Percentiles rank a stretch among this genome's conserved stretches.
Conservation (phyloP, 2,113 vertebrate species). For the Castor canadensis region DNA sequence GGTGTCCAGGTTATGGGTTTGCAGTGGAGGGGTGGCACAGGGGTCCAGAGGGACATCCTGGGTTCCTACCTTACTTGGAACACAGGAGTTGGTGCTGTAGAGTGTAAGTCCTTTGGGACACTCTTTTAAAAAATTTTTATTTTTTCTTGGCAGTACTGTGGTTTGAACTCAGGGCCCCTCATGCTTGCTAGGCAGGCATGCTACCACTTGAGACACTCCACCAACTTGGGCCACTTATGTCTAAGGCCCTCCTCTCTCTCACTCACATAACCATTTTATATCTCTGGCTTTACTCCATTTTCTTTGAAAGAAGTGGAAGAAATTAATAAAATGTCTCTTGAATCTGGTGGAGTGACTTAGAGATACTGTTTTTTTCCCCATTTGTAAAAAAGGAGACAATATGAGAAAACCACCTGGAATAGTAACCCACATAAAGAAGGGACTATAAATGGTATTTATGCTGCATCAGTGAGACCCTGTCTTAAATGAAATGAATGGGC, state of each 20-base stretch:
- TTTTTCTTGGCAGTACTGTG: no score
- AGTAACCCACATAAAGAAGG: not conserved
- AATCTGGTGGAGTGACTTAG: not conserved
- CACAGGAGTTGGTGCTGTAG: not conserved
- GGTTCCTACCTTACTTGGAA: not conserved
- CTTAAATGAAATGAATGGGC: no score
- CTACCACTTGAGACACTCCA: no score
- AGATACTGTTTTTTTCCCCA: not conserved
- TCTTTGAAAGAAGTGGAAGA: not conserved
- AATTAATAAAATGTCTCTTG: not conserved
- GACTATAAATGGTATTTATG: no score
- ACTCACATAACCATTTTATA: not conserved
- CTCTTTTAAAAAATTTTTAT: no score
- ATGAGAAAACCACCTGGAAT: not conserved
- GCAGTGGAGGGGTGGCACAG: not conserved
- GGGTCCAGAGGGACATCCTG: not conserved
- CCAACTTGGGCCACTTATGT: no score
- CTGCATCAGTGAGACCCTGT: no score
- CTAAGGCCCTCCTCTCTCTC: not conserved
- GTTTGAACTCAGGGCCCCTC: no score
- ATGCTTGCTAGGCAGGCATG: no score
- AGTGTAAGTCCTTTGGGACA: not conserved
- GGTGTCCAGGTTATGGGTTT: not conserved
- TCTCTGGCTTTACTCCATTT: not conserved
- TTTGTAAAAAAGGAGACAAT: not conserved